These are phyloP conservation scores for Squalus acanthias DNA, from an alignment of 2,797 vertebrate species.

Conservation along the genomic window DNA sequence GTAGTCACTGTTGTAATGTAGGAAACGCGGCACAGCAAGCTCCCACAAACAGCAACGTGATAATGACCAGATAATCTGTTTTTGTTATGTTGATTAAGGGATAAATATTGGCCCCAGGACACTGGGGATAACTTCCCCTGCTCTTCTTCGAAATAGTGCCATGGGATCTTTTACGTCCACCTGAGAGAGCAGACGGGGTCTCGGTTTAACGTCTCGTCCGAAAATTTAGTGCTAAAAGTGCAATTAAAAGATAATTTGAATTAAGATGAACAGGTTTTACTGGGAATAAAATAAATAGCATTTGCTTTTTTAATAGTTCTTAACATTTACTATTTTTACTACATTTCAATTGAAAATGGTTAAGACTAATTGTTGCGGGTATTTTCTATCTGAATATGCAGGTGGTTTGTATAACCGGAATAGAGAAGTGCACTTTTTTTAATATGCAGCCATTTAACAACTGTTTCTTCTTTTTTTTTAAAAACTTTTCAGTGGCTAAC, in stretches of 20 bases:
- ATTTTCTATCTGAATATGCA: neutral
- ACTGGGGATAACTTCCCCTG: no score
- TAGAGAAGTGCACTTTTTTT: neutral
- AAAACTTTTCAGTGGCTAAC: conserved; percentile 75
- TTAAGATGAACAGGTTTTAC: neutral
- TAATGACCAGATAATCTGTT: no score
- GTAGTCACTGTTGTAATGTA: no score
- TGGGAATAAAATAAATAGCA: neutral
- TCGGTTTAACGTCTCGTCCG: no score
- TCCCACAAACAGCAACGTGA: no score
- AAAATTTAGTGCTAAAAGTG: neutral
- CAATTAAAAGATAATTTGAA: neutral
- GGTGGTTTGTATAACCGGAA: neutral
- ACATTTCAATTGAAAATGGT: neutral
- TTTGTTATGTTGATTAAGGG: no score
- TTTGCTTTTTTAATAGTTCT: neutral
- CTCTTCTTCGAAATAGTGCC: no score
- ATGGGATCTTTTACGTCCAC: no score
- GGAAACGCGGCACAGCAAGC: no score
- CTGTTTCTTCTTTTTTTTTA: neutral
- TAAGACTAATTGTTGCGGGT: neutral
- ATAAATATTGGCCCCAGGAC: no score
- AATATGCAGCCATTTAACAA: neutral
- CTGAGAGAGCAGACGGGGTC: no score
- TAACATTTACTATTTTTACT: neutral